Percentiles rank a stretch among this genome's conserved stretches.
phyloP scores from a whole-genome alignment of 2,113 vertebrate genomes.

The Pterocles orientalis region DNA sequence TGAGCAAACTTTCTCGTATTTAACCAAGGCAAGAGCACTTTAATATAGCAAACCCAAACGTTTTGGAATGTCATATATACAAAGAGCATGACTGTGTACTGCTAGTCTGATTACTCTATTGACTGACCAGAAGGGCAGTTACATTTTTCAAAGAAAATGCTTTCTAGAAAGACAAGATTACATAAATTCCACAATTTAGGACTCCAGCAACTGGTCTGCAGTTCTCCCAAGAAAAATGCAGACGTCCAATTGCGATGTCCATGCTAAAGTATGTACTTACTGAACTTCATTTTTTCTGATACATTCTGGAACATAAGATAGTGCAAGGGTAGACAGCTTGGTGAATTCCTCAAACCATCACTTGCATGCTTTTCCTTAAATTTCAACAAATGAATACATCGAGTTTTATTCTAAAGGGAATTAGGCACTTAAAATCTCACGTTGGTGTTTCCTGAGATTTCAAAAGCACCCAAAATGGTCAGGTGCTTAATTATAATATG shows the following conservation, averaged over 20 bases:
- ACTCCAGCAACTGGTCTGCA: neutral
- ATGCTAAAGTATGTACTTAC: neutral
- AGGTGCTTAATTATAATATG: fast-evolving
- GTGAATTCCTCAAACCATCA: neutral
- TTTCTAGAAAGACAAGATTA: neutral
- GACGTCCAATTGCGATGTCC: neutral
- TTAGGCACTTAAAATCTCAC: neutral
- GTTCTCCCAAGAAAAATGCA: neutral
- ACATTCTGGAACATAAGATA: neutral
- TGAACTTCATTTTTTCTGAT: neutral
- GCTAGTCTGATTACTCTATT: neutral
- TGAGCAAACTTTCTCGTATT: neutral
- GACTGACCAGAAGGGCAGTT: neutral
- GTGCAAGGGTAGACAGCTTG: neutral
- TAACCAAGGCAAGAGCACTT: neutral
- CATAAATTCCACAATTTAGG: neutral
- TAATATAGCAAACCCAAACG: neutral
- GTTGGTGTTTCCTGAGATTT: neutral
- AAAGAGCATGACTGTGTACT: neutral
- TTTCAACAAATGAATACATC: neutral
- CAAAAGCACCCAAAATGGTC: neutral
- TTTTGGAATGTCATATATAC: neutral
- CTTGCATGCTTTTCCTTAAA: neutral
- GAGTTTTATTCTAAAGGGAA: neutral
- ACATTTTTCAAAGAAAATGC: neutral